phyloP scores from a whole-genome alignment of 2,113 vertebrate species.

The Carollia perspicillata region DNA sequence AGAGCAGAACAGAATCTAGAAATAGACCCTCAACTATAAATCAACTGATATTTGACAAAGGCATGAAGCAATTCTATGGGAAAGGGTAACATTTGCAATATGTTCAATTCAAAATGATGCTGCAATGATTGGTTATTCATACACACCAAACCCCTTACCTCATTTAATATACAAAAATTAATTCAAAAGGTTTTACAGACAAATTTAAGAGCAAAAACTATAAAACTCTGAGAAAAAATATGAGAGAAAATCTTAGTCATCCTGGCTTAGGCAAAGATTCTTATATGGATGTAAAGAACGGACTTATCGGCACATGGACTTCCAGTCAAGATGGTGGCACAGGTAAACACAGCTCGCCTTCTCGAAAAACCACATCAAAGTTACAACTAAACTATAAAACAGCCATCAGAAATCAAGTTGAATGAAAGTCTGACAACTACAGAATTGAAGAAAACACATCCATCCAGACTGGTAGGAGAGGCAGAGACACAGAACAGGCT shows the following conservation, averaged over 20 bases:
- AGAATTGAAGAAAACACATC: too few relatives aligned
- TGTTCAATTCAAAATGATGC: background rate
- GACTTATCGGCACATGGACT: background rate
- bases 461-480: too few relatives aligned
- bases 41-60: background rate
- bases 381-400: too few relatives aligned
- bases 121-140: background rate
- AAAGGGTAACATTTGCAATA: background rate
- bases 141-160: background rate
- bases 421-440: too few relatives aligned
- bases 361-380: too few relatives aligned
- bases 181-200: background rate
- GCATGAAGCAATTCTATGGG: background rate
- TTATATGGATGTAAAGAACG: background rate
- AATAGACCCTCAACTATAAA: background rate
- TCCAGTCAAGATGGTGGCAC: too few relatives aligned
- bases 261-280: background rate
- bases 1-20: background rate
- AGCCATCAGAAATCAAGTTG: too few relatives aligned
- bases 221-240: background rate
- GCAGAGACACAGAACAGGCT: too few relatives aligned
- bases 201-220: background rate
- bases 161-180: slow-evolving; percentile 14
- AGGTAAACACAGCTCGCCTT: too few relatives aligned
- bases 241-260: background rate